Base-by-base conservation (phyloP, 2,888 invertebrate genomes). In the Drosophila atripex region DNA sequence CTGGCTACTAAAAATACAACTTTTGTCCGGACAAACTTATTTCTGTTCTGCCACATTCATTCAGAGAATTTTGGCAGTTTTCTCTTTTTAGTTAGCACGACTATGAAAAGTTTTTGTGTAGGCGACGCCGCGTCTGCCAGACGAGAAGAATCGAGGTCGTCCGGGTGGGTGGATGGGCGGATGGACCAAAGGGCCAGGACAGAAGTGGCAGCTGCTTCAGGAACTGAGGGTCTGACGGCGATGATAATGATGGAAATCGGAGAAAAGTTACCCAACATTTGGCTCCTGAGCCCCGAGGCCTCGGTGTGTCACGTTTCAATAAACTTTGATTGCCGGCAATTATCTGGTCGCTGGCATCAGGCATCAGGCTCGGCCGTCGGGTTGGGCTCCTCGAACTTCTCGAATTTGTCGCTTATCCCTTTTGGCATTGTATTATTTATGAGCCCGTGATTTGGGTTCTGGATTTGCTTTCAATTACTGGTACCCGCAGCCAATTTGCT, bases 261-360 rank as follows among this genome's bases (percentile, higher is more conserved):
- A 12, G 43, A 53, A 50, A 46, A 23, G 49, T 45, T 25, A 47
- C 14, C 41, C 43, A 43, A 21, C 21, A 43, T 43, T 61, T 46
- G 54, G 32, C 57, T 53, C 32, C 55, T 53, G 52, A 39, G n/a
- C 35, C 65, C 58, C 53, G 39, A 52, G 43, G 47, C 54, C 18
- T 61, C 64, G n/a, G n/a, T 64, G 57, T 47, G 73, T 64, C 73
- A 76, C 73, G 75, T 82, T 75, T 79, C 85, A 79, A 78, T 77
- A 86, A 84, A 75, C 76, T 84, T 82, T 86, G 86, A 84, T 84
- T 84, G 84, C 61, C 70, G 85, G 76, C 86, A 86, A 84, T 86
- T 86, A 84, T 86, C 86, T 84, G 74, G 64, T 50, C 52, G 64
- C 79, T 72, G 84, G 78, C 77, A 80, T 72, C 78, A 6, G 84